These are phyloP conservation scores for Sicus ferrugineus DNA, from an alignment of 2,888 invertebrate genomes.

Conservation along the genomic window DNA sequence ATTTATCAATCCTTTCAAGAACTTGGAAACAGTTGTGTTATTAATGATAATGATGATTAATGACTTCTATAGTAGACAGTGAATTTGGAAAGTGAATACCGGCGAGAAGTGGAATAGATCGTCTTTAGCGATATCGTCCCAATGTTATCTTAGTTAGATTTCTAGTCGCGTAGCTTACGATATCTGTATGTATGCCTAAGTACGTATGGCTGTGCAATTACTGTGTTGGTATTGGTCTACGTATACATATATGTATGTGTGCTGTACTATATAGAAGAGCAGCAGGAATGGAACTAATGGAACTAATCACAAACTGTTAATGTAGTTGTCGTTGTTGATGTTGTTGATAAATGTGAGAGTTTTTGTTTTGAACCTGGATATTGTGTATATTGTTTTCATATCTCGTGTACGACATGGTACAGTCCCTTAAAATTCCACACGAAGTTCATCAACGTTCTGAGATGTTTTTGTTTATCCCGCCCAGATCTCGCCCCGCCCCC, in stretches of 20 bases:
- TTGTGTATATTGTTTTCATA: constrained; percentile 44
- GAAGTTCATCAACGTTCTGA: not conserved
- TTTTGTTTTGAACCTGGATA: constrained; percentile 22
- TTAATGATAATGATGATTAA: no score
- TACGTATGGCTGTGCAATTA: constrained; percentile 22
- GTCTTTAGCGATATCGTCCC: no score
- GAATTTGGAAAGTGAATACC: no score
- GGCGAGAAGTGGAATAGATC: no score
- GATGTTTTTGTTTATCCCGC: no score
- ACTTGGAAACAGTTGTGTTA: no score
- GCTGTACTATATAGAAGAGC: constrained; percentile 19
- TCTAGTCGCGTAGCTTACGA: not conserved
- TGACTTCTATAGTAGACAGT: no score
- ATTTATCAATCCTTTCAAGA: no score
- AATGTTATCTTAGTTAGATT: no score
- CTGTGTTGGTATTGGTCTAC: constrained; percentile 32
- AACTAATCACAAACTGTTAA: constrained; percentile 39
- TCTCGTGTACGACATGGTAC: constrained; percentile 3
- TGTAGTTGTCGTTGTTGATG: constrained; percentile 64
- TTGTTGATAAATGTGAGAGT: constrained; percentile 60
- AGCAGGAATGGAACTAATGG: constrained; percentile 12
- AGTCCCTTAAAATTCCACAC: not conserved
- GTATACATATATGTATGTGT: constrained; percentile 34
- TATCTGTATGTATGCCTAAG: not conserved
- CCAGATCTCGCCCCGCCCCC: no score